Conservation (phyloP, 2,888 invertebrate genomes). For the Dascillus cervinus region DNA sequence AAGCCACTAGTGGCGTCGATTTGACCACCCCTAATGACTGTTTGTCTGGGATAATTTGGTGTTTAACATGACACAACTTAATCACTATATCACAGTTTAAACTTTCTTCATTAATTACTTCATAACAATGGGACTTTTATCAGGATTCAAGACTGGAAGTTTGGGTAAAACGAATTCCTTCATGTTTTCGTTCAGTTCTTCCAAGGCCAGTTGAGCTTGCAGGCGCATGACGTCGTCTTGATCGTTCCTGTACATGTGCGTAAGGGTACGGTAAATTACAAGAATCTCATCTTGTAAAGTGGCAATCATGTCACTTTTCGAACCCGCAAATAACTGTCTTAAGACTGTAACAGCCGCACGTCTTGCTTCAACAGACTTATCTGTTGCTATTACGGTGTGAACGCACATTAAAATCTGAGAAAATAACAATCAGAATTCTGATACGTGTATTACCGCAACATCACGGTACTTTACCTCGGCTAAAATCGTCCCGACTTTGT, state of each 20-base stretch:
- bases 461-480: slow-evolving; percentile 53
- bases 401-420: slow-evolving; percentile 65
- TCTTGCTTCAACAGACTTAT: slow-evolving; percentile 64
- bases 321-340: slow-evolving; percentile 64
- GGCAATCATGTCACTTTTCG: slow-evolving; percentile 60
- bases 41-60: too few relatives aligned
- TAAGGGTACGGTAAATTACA: slow-evolving; percentile 64
- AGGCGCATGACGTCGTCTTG: slow-evolving; percentile 62
- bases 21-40: too few relatives aligned
- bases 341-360: slow-evolving; percentile 74
- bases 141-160: too few relatives aligned
- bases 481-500: slow-evolving; percentile 61
- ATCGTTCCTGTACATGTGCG: slow-evolving; percentile 54
- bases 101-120: too few relatives aligned
- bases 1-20: too few relatives aligned
- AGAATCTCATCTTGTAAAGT: slow-evolving; percentile 59
- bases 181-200: slow-evolving; percentile 66
- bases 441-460: not conserved
- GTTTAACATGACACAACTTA: too few relatives aligned
- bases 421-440: slow-evolving; percentile 8
- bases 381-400: slow-evolving; percentile 59
- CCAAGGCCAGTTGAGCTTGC: slow-evolving; percentile 70
- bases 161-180: slow-evolving; percentile 52
- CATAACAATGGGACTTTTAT: too few relatives aligned
- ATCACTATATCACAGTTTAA: too few relatives aligned